Base-by-base conservation (phyloP, 2,113 vertebrate species). In the Variabilichromis moorii region DNA sequence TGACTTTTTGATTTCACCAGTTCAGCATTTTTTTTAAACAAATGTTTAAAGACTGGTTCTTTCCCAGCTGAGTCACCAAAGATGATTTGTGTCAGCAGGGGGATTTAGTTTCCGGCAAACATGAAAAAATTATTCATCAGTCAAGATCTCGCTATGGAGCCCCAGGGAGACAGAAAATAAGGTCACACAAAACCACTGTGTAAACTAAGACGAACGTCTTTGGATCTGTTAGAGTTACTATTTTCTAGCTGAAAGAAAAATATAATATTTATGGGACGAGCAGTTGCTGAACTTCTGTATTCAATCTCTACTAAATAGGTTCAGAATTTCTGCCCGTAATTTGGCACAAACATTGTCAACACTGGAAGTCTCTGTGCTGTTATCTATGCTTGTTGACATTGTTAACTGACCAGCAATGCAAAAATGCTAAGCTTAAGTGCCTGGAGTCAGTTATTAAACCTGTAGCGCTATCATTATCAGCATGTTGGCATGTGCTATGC, bases 31-130 rank as follows among this genome's bases (percentile, higher is more conserved):
- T 57, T 35, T 28, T 76, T 45, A 50, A n/a, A 76, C 12, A 37
- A 47, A 53, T 53, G 35, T 53, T 85, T 4, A 3, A 63, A 85
- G 85, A 85, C 84, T 42, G 50, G 73, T 28, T 53, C 59, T 59
- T 71, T 90, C 87, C 86, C 84, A 53, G 68, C 63, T 86, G 89
- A 90, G 51, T 92, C 88, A 89, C 68, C 59, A 86, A 6, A 80
- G 51, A 86, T 63, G 40, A 86, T 80, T 84, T 84, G 79, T 88
- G 81, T 85, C 84, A 85, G 42, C 28, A 7, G 9, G 45, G 85
- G 55, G 50, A 87, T 85, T 88, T 28, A 68, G 85, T 82, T 89
- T 87, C 86, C 82, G 61, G 81, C 45, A 9, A 86, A 90, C 17
- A 84, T 85, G 45, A 86, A 73, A 80, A 24, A 24, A 17, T 85